These are phyloP conservation scores for Drosophila fungiperda DNA, from an alignment of 2,888 invertebrate genomes.

Conservation along the genomic window DNA sequence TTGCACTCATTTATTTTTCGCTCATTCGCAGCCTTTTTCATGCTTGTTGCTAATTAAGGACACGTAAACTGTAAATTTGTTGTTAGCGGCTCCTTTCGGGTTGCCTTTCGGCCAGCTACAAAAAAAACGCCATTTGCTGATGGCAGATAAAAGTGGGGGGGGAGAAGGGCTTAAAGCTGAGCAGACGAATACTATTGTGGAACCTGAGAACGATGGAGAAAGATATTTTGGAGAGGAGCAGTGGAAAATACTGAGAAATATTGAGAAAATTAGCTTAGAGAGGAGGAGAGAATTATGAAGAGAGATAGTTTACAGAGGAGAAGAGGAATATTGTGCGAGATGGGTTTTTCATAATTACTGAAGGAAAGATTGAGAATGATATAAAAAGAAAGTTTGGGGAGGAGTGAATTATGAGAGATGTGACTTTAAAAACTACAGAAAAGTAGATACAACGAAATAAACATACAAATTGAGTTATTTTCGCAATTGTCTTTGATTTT, in stretches of 20 bases:
- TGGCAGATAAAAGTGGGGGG: background rate
- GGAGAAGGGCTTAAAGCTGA: conserved; percentile 1
- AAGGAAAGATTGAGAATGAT: background rate
- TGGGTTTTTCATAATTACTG: background rate
- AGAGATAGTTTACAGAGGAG: background rate
- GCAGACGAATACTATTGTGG: background rate
- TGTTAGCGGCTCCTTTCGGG: conserved; percentile 15
- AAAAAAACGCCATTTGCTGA: background rate
- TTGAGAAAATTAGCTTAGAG: no score
- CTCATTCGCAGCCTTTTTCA: conserved; percentile 36
- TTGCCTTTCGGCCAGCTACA: conserved; percentile 2
- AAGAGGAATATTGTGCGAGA: background rate
- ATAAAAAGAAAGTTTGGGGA: background rate
- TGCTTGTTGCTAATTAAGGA: conserved; percentile 59
- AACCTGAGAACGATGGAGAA: background rate
- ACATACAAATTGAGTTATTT: background rate
- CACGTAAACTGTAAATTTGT: conserved; percentile 40
- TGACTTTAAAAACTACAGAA: background rate
- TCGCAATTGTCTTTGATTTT: background rate
- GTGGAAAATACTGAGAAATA: no score
- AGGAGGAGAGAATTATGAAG: no score
- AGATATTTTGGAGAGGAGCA: background rate
- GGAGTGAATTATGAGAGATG: background rate
- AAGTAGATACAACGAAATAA: no score
- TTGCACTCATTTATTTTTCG: conserved; percentile 29